Evolutionary conservation across 2,797 vertebrate species (phyloP).

Genomic region (Pseudomugil tenellus): DNA sequence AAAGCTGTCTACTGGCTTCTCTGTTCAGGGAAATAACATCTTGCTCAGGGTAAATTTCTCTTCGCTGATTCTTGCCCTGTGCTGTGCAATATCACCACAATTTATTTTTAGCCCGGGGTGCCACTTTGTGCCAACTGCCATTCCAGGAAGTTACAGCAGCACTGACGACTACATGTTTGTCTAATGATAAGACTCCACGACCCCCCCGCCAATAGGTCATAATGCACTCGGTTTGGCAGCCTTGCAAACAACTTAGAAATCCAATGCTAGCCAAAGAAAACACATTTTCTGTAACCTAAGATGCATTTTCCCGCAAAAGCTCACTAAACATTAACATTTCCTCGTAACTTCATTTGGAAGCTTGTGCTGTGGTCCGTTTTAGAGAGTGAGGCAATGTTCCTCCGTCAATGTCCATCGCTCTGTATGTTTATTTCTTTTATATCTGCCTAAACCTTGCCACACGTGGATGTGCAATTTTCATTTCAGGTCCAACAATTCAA

Average conservation of each 20-base stretch:
- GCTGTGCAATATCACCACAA: conserved; percentile 55
- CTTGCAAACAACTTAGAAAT: conserved; percentile 36
- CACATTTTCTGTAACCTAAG: conserved; percentile 12
- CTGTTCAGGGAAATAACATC: conserved; percentile 29
- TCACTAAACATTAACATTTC: conserved; percentile 7
- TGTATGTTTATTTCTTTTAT: neutral
- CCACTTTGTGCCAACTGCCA: conserved; percentile 75
- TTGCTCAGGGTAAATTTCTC: conserved; percentile 29
- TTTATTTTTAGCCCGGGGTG: conserved; percentile 70
- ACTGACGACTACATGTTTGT: conserved; percentile 72
- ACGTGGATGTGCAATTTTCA: neutral
- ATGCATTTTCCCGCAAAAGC: neutral
- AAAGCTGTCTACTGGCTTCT: conserved; percentile 18
- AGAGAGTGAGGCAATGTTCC: conserved; percentile 4
- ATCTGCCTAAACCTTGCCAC: neutral
- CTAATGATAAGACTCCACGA: conserved; percentile 78
- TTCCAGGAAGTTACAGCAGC: conserved; percentile 73
- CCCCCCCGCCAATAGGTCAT: conserved; percentile 64
- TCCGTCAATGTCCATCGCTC: neutral
- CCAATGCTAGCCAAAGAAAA: conserved; percentile 21
- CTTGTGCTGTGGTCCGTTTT: conserved; percentile 1
- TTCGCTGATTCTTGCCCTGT: conserved; percentile 41
- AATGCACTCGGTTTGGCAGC: conserved; percentile 54
- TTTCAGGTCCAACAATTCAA: neutral
- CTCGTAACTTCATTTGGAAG: neutral